These are phyloP conservation scores for Nematostella vectensis DNA, from an alignment of 92 coral and sea anemone genomes.

Conservation along the genomic window DNA sequence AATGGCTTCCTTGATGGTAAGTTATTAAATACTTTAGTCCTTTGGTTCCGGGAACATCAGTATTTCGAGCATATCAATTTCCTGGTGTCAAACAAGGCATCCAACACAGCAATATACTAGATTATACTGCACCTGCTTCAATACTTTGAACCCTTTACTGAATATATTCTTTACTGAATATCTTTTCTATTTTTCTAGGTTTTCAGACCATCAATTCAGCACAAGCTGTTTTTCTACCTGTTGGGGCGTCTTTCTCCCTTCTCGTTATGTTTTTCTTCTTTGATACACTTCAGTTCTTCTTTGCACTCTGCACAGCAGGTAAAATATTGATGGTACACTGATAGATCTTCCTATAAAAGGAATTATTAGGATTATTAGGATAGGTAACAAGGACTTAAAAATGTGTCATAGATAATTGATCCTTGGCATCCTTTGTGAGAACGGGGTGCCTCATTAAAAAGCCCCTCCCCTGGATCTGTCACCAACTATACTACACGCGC, in stretches of 20 bases:
- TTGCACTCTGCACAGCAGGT: conserved; percentile 95
- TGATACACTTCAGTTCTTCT: conserved; percentile 92
- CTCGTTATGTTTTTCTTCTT: conserved; percentile 98
- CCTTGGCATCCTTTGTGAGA: neutral
- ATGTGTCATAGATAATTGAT: neutral
- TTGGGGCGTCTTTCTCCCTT: conserved; percentile 91
- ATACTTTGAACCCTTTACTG: no score
- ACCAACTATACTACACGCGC: no score
- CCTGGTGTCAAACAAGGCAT: no score
- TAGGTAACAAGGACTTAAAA: neutral
- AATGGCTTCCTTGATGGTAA: conserved; percentile 72
- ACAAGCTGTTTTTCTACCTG: conserved; percentile 94
- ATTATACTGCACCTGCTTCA: no score
- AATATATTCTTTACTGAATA: no score
- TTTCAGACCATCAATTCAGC: conserved; percentile 96
- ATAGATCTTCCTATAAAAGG: neutral
- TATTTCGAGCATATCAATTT: no score
- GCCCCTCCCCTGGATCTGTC: no score
- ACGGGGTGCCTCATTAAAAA: neutral
- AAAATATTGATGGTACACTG: conserved; percentile 12
- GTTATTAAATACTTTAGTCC: neutral
- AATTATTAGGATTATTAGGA: no score
- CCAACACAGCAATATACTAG: no score
- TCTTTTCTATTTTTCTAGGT: conserved; percentile 35
- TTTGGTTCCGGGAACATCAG: neutral